Evolutionary conservation across 1,140 invertebrate species (phyloP).

Genomic region (Andricus grossulariae): DNA sequence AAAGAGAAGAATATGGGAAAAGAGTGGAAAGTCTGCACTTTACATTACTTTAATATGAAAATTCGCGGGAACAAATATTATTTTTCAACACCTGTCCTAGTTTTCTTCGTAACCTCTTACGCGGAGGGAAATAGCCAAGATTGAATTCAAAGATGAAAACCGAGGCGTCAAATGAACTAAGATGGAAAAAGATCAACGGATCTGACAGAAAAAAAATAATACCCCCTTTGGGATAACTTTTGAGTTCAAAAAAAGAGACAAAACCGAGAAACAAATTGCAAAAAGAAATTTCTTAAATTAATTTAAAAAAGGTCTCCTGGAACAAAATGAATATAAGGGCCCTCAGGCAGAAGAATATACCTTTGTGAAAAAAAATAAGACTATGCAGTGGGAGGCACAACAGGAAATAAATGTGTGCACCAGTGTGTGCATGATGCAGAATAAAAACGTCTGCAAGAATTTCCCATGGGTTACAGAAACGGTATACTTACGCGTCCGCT

Average conservation of each 20-base stretch:
- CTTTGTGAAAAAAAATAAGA: too few species aligned
- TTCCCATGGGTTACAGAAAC: background rate
- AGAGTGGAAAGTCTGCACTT: too few species aligned
- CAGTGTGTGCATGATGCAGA: background rate
- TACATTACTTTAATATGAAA: too few species aligned
- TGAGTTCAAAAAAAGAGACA: background rate
- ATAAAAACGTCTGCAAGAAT: background rate
- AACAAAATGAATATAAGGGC: background rate
- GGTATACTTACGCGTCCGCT: background rate
- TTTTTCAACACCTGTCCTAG: background rate
- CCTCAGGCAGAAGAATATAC: too few species aligned
- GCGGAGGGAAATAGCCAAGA: background rate
- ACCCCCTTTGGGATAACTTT: background rate
- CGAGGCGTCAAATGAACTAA: background rate
- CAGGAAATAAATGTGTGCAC: background rate
- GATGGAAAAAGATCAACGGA: background rate
- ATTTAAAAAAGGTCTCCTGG: background rate
- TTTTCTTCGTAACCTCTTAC: background rate
- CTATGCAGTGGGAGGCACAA: background rate
- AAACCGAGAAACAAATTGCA: too few species aligned
- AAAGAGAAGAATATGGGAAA: too few species aligned
- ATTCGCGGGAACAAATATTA: background rate
- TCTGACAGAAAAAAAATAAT: background rate
- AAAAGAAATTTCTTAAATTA: background rate
- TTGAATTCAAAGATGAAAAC: constrained; percentile 1